Base-by-base conservation (phyloP, 2,113 vertebrate genomes). In the Hepsetus odoe region DNA sequence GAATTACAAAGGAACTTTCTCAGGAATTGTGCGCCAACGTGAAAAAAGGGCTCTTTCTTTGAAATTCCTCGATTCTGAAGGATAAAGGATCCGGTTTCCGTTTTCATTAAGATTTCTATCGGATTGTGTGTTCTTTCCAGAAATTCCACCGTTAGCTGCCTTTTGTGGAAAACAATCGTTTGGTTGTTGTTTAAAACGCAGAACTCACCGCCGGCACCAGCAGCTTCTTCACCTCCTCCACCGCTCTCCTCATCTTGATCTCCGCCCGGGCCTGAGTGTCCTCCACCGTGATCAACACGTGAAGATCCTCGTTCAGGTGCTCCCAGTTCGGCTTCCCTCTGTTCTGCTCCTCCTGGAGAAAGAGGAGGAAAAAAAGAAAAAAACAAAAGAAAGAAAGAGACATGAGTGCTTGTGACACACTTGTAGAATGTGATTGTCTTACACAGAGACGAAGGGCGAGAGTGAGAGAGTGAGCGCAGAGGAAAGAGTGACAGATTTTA, bases 281-380 rank as follows among this genome's bases (percentile, higher is more conserved):
- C 84, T 94, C 93, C 79, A 94, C 93, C 18, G 93, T 93, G 87
- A 94, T 93, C 76, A 94, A 91, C 74, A 94, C 93, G 42, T 94
- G 93, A 58, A 94, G 91, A 71, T 94, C 93, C 85, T 94, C 93
- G 78, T 94, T 94, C 83, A 94, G 89, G 84, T 94, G 93, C 84
- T 94, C 93, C 93, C 93, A 94, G 90, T 94, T 94, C 11, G 93
- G 93, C 82, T 94, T 94, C 26, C 93, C 93, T 88, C 93, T 84
- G 90, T 94, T 94, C 89, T 94, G 93, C 81, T 94, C 93, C 84
- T 94, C 93, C 93, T 94, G 85, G 22, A 24, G 16, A n/a, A n/a
- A n/a, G 44, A 40, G 58, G 84, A 42, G 14, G 61, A 73, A 10
- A 22, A 42, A 51, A 8, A 38, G 22, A 18, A 5, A 51, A 30